Percentiles rank a stretch among this genome's conserved stretches.
Evolutionary conservation across 2,888 invertebrate species (phyloP).

Genomic region (Drosophila pseudotalamancana): DNA sequence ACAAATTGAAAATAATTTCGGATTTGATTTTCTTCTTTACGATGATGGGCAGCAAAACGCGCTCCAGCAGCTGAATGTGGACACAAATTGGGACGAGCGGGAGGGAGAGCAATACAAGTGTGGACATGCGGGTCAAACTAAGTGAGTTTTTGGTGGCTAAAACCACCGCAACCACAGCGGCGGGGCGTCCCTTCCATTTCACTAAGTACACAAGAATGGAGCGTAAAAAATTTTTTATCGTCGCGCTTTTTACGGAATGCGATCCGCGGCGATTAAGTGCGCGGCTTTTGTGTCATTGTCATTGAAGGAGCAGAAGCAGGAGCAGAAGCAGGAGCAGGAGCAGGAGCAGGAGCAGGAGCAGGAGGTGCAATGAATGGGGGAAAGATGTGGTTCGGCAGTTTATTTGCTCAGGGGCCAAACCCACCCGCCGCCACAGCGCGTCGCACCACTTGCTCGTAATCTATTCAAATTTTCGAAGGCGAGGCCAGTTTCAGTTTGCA

Average conservation of each 20-base stretch:
- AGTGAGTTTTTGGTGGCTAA: constrained; percentile 31
- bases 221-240: constrained; percentile 78
- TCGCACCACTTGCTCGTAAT: constrained; percentile 58
- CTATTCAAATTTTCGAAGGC: constrained; percentile 81
- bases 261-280: constrained; percentile 82
- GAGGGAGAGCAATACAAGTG: too few relatives aligned
- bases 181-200: constrained; percentile 64
- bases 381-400: constrained; percentile 37
- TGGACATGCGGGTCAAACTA: constrained; percentile 57
- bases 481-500: constrained; percentile 76
- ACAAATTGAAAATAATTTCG: constrained; percentile 83
- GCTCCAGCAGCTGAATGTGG: constrained; percentile 41
- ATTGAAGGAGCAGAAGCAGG: constrained; percentile 52
- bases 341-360: not conserved
- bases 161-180: constrained; percentile 29
- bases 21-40: constrained; percentile 81
- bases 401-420: constrained; percentile 63
- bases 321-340: not conserved
- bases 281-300: constrained; percentile 82
- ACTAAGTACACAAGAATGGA: constrained; percentile 78
- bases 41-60: constrained; percentile 66
- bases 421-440: constrained; percentile 23
- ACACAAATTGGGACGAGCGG: too few relatives aligned
- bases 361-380: constrained; percentile 23
- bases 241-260: constrained; percentile 82